Base-by-base conservation (phyloP, 92 coral and sea anemone species). In the Scolanthus callimorphus region DNA sequence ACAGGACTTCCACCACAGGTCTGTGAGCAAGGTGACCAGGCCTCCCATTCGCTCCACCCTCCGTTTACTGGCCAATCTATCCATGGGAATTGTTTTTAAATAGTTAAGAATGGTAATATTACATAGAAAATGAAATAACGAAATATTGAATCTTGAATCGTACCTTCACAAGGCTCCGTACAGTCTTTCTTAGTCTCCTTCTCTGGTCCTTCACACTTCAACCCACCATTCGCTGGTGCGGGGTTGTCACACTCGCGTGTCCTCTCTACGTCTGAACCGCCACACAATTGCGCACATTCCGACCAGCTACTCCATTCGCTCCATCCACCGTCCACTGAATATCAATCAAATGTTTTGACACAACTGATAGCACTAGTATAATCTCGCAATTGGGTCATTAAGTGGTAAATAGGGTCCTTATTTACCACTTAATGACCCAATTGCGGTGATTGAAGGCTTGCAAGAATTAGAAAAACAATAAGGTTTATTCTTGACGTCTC, bases 31-130 rank as follows among this genome's bases (percentile, higher is more conserved):
- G 85, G 66, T 9, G 79, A 54, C 85, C 85, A 78, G 1, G 59
- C 53, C 11, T 70, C 53, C 85, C 85, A 78, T 51, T 56, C 44
- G 4, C 73, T 38, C 85, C 85, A 78, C 48, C 59, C 62, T 27
- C 85, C 85, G 17, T 78, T 59, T 29, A 78, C 74, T 13, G 85
- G 85, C 62, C 76, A 70, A 51, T 73, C 85, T 78, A n/a, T n/a
- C n/a, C n/a, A n/a, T n/a, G n/a, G n/a, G n/a, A n/a, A n/a, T n/a
- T n/a, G n/a, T n/a, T n/a, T n/a, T n/a, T n/a, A n/a, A n/a, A n/a
- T n/a, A n/a, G n/a, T n/a, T n/a, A n/a, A n/a, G n/a, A n/a, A n/a
- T n/a, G n/a, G n/a, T n/a, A n/a, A n/a, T n/a, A n/a, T n/a, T n/a
- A n/a, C n/a, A n/a, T n/a, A n/a, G n/a, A n/a, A n/a, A n/a, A n/a